Percentiles rank a stretch among this genome's conserved stretches.
Conservation (phyloP, 2,797 vertebrate species). For the Eurystomus glaucurus region DNA sequence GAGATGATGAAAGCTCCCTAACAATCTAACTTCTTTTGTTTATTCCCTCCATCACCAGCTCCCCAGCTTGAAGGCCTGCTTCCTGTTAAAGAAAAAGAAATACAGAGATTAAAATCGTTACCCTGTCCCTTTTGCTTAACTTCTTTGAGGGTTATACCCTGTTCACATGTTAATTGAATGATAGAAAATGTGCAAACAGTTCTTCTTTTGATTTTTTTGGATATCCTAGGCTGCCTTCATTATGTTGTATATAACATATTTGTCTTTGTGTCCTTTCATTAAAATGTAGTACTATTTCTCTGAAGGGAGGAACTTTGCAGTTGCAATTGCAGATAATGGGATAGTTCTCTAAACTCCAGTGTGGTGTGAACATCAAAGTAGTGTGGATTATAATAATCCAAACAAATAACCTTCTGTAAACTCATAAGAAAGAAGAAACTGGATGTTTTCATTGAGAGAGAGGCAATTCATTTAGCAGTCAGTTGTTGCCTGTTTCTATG, state of each 20-base stretch:
- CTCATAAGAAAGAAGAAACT: slow-evolving; percentile 33
- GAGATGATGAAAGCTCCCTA: not conserved
- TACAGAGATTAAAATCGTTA: not conserved
- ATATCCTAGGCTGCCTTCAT: not conserved
- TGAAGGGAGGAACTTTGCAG: slow-evolving; percentile 47
- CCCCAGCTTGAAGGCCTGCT: not conserved
- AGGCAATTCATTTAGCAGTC: slow-evolving; percentile 54
- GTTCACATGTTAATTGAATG: slow-evolving; percentile 9
- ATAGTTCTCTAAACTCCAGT: slow-evolving; percentile 62
- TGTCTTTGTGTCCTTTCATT: slow-evolving; percentile 63
- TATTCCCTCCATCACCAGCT: not conserved
- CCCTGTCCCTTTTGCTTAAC: not conserved
- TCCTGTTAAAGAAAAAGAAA: not conserved
- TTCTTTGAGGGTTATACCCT: not conserved
- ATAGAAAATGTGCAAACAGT: not conserved
- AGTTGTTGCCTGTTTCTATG: slow-evolving; percentile 38
- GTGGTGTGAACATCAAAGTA: slow-evolving; percentile 64
- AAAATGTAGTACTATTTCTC: slow-evolving; percentile 25
- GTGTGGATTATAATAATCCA: slow-evolving; percentile 72
- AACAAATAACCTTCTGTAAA: slow-evolving; percentile 74
- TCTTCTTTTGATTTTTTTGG: not conserved
- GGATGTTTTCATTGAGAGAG: slow-evolving; percentile 62
- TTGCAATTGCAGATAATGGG: slow-evolving; percentile 60
- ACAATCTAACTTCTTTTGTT: not conserved
- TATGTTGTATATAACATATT: not conserved